Evolutionary conservation across 2,113 vertebrate species (phyloP), one percentile per base, ranked within the genome.

Genomic region (Pholis gunnellus): DNA sequence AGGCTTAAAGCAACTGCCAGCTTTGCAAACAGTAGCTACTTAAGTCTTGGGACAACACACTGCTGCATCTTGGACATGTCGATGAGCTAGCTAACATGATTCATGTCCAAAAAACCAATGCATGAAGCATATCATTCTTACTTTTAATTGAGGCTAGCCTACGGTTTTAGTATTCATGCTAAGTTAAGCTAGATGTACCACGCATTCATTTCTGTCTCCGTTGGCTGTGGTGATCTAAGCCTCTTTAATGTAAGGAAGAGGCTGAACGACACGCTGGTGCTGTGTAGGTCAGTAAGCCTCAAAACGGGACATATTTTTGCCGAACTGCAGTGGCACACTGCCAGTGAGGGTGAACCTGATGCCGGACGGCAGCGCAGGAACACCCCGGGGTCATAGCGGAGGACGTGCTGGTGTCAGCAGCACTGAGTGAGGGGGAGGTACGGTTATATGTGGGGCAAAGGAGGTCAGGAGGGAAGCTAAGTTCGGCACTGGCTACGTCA

Each of bases 361-460:
- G 65, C 78, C 73, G 18, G 22, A 14, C 48, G 66, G 68, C 70
- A 72, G 57, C 38, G n/a, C 14, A 15, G 71, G 77, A 48, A 84
- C 65, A 71, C 52, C 57, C 10, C 34, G 54, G 78, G 83, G 82
- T 88, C 85, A 81, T 44, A 36, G 68, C 80, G 76, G 79, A 72
- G 36, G 79, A 89, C 69, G 40, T 84, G 86, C 74, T 76, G 25
- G 73, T 83, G 87, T 93, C 88, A 87, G 88, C 88, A 80, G 57
- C 61, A 46, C 71, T 40, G 25, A 48, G 59, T 8, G 57, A 54
- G 27, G 56, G 27, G 9, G 48, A 70, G 31, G 69, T 82, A 78
- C 73, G 66, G 79, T 44, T 75, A 78, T 81, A 82, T 57, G 72
- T 67, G 60, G 73, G 65, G 25, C 76, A 83, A 14, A 27, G 27